These are phyloP conservation scores for Diplolepis rosae DNA, from an alignment of 2,888 invertebrate species.

Conservation along the genomic window DNA sequence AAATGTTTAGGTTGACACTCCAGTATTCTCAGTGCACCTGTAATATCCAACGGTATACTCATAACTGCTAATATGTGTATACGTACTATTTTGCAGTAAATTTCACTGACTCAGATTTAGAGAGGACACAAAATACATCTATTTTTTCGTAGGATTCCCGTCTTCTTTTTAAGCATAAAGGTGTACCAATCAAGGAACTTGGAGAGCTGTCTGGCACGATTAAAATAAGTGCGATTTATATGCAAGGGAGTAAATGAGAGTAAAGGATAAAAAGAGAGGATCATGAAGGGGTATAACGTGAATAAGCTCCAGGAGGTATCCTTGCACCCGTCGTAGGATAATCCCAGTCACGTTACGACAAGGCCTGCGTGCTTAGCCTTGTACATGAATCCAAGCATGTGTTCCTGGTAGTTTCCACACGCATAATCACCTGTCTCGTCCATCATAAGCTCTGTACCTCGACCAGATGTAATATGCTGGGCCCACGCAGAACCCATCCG, in stretches of 20 bases:
- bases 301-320: slow-evolving; percentile 47
- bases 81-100: too few relatives aligned
- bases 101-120: too few relatives aligned
- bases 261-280: slow-evolving; percentile 22
- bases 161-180: background rate
- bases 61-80: too few relatives aligned
- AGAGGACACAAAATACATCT: too few relatives aligned
- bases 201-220: background rate
- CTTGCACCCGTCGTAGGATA: slow-evolving; percentile 38
- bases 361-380: slow-evolving; percentile 38
- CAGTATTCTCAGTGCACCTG: too few relatives aligned
- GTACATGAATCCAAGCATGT: slow-evolving; percentile 37
- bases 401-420: slow-evolving; percentile 67
- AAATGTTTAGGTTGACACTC: too few relatives aligned
- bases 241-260: slow-evolving; percentile 8
- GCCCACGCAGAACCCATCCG: slow-evolving; percentile 71
- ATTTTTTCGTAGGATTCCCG: too few relatives aligned
- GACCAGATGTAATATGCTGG: slow-evolving; percentile 68
- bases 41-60: too few relatives aligned
- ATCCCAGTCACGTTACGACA: slow-evolving; percentile 40
- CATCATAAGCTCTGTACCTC: slow-evolving; percentile 65
- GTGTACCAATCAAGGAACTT: background rate
- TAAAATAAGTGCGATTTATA: background rate
- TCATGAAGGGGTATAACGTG: slow-evolving; percentile 32
- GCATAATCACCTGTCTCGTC: slow-evolving; percentile 73